Conservation (phyloP, 37 sponge, comb jelly and placozoan species). For the Agelas oroides region DNA sequence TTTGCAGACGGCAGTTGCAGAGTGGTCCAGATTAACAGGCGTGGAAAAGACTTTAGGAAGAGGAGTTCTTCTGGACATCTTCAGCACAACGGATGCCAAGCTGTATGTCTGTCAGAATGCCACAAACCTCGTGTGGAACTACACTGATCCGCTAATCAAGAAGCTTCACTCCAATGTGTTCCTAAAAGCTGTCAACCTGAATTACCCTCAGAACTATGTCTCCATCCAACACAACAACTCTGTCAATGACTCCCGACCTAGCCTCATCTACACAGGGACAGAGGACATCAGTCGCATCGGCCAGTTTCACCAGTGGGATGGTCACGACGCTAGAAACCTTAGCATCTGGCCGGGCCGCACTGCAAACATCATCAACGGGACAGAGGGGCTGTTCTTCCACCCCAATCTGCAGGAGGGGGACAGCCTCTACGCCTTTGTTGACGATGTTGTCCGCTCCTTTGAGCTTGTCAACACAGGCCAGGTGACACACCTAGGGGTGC, state of each 20-base stretch:
- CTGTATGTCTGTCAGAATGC: conserved; percentile 54
- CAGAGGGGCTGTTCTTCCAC: conserved; percentile 88
- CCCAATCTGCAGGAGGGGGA: conserved; percentile 72
- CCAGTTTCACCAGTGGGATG: conserved; percentile 79
- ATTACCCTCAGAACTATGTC: conserved; percentile 27
- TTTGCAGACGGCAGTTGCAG: conserved; percentile 45
- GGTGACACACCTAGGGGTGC: conserved; percentile 48
- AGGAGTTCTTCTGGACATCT: not conserved
- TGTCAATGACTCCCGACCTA: conserved; percentile 31
- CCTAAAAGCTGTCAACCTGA: not conserved
- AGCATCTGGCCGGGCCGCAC: not conserved
- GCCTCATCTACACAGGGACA: conserved; percentile 74
- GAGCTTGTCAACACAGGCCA: conserved; percentile 44
- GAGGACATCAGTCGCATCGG: conserved; percentile 55
- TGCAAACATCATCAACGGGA: conserved; percentile 77
- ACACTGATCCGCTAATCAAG: conserved; percentile 65
- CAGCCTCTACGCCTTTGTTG: conserved; percentile 66
- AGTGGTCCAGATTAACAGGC: not conserved
- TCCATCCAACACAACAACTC: conserved; percentile 68
- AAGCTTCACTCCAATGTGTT: conserved; percentile 6
- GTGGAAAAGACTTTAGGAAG: not conserved
- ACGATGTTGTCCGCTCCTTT: conserved; percentile 78
- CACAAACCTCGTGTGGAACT: conserved; percentile 71
- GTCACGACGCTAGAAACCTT: not conserved
- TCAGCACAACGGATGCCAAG: not conserved